phyloP scores from a whole-genome alignment of 2,797 vertebrate species.

The Benthosema pterotum region DNA sequence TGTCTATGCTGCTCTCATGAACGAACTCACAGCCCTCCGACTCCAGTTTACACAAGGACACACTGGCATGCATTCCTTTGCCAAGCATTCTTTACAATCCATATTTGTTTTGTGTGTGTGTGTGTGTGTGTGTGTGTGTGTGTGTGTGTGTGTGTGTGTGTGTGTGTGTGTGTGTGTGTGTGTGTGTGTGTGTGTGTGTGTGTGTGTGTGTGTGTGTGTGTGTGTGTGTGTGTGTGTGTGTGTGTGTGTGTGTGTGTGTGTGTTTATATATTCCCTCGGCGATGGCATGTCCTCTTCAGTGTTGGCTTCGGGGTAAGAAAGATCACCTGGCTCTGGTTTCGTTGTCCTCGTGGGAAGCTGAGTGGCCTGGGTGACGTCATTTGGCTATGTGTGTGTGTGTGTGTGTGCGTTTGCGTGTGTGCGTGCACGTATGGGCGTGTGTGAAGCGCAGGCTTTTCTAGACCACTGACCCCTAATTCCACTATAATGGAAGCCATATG shows the following conservation, averaged over 20 bases:
- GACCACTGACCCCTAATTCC: constrained; percentile 71
- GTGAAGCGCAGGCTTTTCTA: constrained; percentile 41
- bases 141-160: constrained; percentile 19
- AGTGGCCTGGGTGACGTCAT: constrained; percentile 65
- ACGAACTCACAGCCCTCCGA: constrained; percentile 32
- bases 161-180: constrained; percentile 19
- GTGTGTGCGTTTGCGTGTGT: constrained; percentile 23
- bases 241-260: constrained; percentile 10
- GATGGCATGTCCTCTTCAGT: constrained; percentile 21
- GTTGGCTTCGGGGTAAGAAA: constrained; percentile 46
- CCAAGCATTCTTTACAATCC: constrained; percentile 27
- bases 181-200: constrained; percentile 26
- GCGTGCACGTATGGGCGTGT: constrained; percentile 46
- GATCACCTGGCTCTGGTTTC: constrained; percentile 53
- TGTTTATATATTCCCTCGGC: background rate
- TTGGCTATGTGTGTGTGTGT: constrained; percentile 34
- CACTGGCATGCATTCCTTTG: constrained; percentile 45
- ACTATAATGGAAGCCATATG: constrained; percentile 82
- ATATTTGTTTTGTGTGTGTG: constrained; percentile 2
- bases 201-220: constrained; percentile 13
- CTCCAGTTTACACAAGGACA: constrained; percentile 43
- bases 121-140: constrained; percentile 17
- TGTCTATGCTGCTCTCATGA: constrained; percentile 19
- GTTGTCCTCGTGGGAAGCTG: constrained; percentile 50
- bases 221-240: constrained; percentile 21